Base-by-base conservation (phyloP, 1,140 invertebrate genomes). In the Cotesia glomerata region DNA sequence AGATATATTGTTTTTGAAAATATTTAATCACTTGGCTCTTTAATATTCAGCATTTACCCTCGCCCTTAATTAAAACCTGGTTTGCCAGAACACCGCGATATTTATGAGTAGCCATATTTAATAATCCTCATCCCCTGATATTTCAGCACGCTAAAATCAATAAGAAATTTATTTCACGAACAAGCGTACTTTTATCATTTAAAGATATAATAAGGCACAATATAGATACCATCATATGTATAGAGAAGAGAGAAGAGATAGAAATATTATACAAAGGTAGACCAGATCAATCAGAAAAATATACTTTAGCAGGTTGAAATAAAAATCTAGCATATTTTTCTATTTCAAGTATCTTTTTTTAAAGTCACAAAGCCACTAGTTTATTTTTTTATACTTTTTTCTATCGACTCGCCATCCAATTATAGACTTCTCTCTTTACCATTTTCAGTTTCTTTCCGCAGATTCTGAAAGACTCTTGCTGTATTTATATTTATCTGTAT, bases 41-140 rank as follows among this genome's bases (percentile, higher is more conserved):
- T 54, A 67, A 67, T 67, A 67, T 67, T 67, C 65, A 52, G 52
- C 65, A 51, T 18, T 54, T 54, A 11, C 14, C 7, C 51, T 39
- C 65, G n/a, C 36, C 16, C 49, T 52, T 18, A 67, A 34, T 51
- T n/a, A 67, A 52, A 54, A 18, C 49, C 51, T 67, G 45, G 32
- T 54, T 67, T 67, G 18, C 65, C 34, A 39, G 39, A 67, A 54
- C 13, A 5, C 14, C 49, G 5, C 5, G 49, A 67, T 67, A 54
- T 67, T 67, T 67, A 67, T 67, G 51, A 64, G 26, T 26, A 26
- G 26, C 58, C 35, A 64, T 18, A 67, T 67, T 67, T 67, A 67
- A 26, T 26, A 26, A 49, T 64, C 62, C 62, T 49, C 18, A 18
- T 58, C 8, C 56, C 26, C 56, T 16, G 9, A 11, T n/a, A 2